Evolutionary conservation across 2,888 invertebrate genomes (phyloP), one percentile per base, ranked within the genome.

Genomic region (Euclidia mi): DNA sequence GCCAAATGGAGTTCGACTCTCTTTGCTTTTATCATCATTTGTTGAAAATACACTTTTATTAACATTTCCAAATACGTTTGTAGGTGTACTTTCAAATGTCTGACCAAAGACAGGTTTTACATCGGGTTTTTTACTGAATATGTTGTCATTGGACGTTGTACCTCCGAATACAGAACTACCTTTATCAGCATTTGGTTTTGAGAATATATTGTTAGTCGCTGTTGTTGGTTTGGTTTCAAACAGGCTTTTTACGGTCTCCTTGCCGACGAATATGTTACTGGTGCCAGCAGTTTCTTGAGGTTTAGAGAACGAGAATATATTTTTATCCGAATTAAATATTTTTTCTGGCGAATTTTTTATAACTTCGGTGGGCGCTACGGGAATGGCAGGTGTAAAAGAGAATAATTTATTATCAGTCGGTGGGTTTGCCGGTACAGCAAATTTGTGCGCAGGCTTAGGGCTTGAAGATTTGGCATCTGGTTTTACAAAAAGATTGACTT

Each of bases 331-430:
- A 42, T 63, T 73, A 51, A 85, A 83, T 47, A 85, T 63, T 66
- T 89, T 91, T 57, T 89, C 89, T 7, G 89, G 86, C 1, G 90
- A 88, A 63, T 81, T 82, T 35, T 84, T 82, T 7, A 90, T 86
- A 0, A 85, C 62, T 50, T 90, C 91, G 4, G 72, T 71, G 2
- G 88, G 63, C 3, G 89, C 92, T 10, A 94, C 84, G 11, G 87
- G 80, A 67, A 90, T 88, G 12, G 94, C 92, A 11, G 92, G 91
- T 67, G 90, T 89, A 53, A 94, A 94, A n/a, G 84, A 86, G 71
- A 92, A 93, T 28, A 72, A 48, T 56, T 83, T 87, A 14, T 62
- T 68, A 17, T 70, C 76, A 52, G 46, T 71, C 4, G 46, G 51
- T 18, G 65, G 52, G 12, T 57, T 70, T 3, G 32, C 34, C 10